phyloP scores from a whole-genome alignment of 2,113 vertebrate genomes.

The Narcine bancroftii region DNA sequence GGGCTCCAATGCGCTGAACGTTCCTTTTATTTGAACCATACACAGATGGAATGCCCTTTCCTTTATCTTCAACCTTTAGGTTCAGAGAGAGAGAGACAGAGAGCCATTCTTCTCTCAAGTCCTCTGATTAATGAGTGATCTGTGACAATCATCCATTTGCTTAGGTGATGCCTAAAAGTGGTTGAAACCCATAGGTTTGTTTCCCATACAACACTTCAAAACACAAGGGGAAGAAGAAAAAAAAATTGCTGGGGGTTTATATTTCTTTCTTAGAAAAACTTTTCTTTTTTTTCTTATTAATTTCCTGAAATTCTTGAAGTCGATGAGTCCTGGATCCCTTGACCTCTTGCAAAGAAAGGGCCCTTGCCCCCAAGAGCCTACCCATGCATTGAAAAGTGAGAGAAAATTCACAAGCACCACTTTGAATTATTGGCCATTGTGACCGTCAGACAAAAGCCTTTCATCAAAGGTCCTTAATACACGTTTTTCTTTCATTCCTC shows the following conservation, averaged over 20 bases:
- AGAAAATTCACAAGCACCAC: constrained; percentile 35
- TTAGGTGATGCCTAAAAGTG: not conserved
- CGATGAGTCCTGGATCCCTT: not conserved
- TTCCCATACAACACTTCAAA: not conserved
- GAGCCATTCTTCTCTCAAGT: not conserved
- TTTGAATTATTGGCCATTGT: constrained; percentile 47
- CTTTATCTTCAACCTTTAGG: not conserved
- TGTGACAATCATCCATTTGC: not conserved
- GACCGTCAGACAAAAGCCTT: constrained; percentile 89
- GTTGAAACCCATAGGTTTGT: not conserved
- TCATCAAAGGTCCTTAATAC: constrained; percentile 94
- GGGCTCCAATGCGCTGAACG: not conserved
- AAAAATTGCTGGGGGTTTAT: not conserved
- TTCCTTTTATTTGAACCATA: not conserved
- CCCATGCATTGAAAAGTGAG: not conserved
- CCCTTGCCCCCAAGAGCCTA: constrained; percentile 24
- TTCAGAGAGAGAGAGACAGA: too few relatives aligned
- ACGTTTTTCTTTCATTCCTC: constrained; percentile 91
- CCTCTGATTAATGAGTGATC: not conserved
- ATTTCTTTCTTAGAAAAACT: not conserved
- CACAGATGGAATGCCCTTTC: not conserved
- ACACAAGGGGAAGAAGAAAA: not conserved
- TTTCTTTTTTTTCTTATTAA: constrained; percentile 24
- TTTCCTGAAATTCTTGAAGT: constrained; percentile 30
- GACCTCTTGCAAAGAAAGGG: constrained; percentile 20